Evolutionary conservation across 2,113 vertebrate genomes (phyloP).

Genomic region (Protobothrops mucrosquamatus): DNA sequence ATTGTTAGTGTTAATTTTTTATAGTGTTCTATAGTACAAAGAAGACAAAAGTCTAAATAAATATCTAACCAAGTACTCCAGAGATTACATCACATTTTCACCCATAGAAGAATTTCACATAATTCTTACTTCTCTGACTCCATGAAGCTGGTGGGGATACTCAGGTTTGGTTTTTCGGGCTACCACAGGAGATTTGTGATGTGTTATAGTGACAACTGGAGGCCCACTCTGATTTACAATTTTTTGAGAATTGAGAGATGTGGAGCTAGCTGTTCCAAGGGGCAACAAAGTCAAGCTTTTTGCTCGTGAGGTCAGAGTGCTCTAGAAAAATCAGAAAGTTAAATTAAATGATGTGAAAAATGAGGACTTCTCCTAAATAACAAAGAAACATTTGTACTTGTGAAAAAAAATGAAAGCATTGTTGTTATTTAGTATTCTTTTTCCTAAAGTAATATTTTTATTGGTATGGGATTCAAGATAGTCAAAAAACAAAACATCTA

Average conservation of each 20-base stretch:
- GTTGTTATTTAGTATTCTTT: not conserved
- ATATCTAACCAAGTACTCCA: not conserved
- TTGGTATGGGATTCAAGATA: not conserved
- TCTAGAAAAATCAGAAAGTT: slow-evolving; percentile 73
- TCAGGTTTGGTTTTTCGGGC: slow-evolving; percentile 84
- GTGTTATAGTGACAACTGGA: slow-evolving; percentile 88
- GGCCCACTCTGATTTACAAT: slow-evolving; percentile 72
- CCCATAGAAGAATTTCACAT: not conserved
- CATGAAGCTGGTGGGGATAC: slow-evolving; percentile 81
- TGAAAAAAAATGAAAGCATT: not conserved
- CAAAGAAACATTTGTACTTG: not conserved
- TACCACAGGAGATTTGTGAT: slow-evolving; percentile 94
- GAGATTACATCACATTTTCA: not conserved
- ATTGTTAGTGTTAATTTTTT: not conserved
- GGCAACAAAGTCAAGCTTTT: slow-evolving; percentile 89
- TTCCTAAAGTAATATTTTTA: not conserved
- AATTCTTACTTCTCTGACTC: slow-evolving; percentile 90
- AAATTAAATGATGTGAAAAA: not conserved
- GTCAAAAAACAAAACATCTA: not conserved
- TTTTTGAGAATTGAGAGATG: slow-evolving; percentile 86
- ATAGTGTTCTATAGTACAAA: not conserved
- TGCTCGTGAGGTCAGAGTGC: slow-evolving; percentile 79
- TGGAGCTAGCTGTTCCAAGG: slow-evolving; percentile 77
- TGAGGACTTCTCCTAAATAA: not conserved
- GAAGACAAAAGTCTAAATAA: not conserved